phyloP scores from a whole-genome alignment of 2,888 invertebrate genomes.

The Arge pagana region DNA sequence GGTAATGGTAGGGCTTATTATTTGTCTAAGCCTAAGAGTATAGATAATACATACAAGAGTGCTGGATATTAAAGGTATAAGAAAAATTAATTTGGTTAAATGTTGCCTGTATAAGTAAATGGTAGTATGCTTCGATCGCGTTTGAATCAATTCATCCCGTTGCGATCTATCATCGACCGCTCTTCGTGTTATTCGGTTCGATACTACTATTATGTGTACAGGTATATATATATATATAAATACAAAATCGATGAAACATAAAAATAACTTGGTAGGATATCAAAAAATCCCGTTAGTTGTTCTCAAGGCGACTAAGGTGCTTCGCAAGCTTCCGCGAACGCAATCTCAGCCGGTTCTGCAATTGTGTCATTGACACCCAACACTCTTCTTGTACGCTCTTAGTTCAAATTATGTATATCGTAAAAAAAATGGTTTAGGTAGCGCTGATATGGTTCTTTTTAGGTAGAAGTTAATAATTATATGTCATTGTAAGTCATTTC shows the following conservation, averaged over 20 bases:
- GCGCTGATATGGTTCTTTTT: conserved; percentile 19
- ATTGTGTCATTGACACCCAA: conserved; percentile 11
- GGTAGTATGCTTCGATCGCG: too few species aligned
- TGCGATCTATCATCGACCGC: too few species aligned
- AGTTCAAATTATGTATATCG: conserved; percentile 10
- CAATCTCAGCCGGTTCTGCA: neutral
- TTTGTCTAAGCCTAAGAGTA: conserved; percentile 16
- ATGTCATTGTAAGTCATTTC: conserved; percentile 21
- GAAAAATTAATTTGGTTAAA: neutral
- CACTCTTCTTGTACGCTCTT: conserved; percentile 4
- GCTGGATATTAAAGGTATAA: conserved; percentile 5
- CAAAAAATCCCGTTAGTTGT: too few species aligned
- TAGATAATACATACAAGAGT: conserved; percentile 10
- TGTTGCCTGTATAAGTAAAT: too few species aligned
- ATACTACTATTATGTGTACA: too few species aligned
- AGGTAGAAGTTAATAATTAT: conserved; percentile 17
- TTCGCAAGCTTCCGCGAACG: conserved; percentile 1
- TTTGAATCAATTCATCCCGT: too few species aligned
- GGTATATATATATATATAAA: neutral
- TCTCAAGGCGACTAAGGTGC: conserved; percentile 4
- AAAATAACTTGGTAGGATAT: conserved; percentile 1
- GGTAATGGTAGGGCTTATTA: conserved; percentile 18
- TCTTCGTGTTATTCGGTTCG: too few species aligned
- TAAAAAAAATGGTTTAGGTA: conserved; percentile 14
- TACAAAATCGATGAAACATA: conserved; percentile 1